Percentiles rank a stretch among this genome's conserved stretches.
These are phyloP conservation scores for Umimayanthus kanabou DNA, from an alignment of 92 coral and sea anemone species.

Conservation along the genomic window DNA sequence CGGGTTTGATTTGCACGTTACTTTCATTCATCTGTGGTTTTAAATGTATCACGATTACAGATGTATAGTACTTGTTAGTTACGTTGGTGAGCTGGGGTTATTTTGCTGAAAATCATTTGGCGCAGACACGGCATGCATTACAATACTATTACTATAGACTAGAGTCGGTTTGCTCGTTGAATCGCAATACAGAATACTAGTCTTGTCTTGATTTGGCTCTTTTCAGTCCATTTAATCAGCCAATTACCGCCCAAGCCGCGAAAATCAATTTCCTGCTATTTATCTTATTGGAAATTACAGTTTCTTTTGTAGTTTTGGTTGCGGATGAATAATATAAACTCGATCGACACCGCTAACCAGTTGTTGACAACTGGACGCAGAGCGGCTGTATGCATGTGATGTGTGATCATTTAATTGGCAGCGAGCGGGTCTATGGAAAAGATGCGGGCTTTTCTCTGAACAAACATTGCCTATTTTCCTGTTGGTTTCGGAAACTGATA, in stretches of 20 bases:
- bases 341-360: slow-evolving; percentile 5
- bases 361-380: background rate
- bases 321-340: slow-evolving; percentile 10
- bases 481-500: background rate
- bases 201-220: background rate
- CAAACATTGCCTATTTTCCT: background rate
- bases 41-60: background rate
- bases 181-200: background rate
- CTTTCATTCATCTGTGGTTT: no score
- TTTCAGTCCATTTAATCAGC: background rate
- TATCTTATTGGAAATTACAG: background rate
- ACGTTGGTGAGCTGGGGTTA: no score
- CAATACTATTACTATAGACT: no score
- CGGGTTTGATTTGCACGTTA: background rate
- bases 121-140: background rate
- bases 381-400: background rate
- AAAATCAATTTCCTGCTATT: slow-evolving; percentile 24
- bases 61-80: background rate
- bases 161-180: no score
- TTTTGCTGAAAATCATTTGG: background rate
- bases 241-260: slow-evolving; percentile 12
- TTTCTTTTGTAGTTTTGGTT: background rate
- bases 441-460: slow-evolving; percentile 4
- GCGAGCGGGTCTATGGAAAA: background rate
- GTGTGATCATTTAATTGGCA: slow-evolving; percentile 2